Evolutionary conservation across 2,888 invertebrate genomes (phyloP).

Genomic region (Gasteruption jaculator): DNA sequence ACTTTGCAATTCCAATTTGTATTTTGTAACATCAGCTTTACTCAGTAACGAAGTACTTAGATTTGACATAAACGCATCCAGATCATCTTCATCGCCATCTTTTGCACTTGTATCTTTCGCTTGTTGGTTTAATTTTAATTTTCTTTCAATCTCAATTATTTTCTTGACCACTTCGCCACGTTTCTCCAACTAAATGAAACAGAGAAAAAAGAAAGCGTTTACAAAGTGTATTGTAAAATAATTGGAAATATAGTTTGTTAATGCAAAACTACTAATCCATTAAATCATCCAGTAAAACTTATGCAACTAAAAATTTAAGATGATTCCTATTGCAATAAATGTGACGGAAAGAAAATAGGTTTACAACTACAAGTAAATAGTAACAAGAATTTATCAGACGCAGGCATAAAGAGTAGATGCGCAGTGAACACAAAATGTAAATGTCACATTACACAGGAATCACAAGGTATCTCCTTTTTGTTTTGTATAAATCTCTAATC

Average conservation of each 20-base stretch:
- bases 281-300: no score
- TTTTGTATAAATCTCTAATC: no score
- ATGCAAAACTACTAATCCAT: conserved; percentile 14
- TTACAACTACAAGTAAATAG: no score
- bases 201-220: conserved; percentile 1
- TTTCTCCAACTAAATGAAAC: conserved; percentile 59
- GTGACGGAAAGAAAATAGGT: no score
- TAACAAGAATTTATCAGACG: no score
- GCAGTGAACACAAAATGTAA: no score
- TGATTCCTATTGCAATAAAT: no score
- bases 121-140: conserved; percentile 51
- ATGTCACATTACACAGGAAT: no score
- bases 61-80: conserved; percentile 80
- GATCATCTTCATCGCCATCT: conserved; percentile 62
- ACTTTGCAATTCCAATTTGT: conserved; percentile 65
- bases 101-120: conserved; percentile 42
- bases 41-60: conserved; percentile 54
- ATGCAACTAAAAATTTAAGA: no score
- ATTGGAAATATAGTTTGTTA: conserved; percentile 18
- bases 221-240: conserved; percentile 12
- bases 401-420: no score
- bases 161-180: conserved; percentile 53
- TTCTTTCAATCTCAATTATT: conserved; percentile 60
- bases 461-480: no score
- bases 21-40: conserved; percentile 61